These are phyloP conservation scores for Coelopa pilipes DNA, from an alignment of 2,888 invertebrate genomes.

Conservation along the genomic window DNA sequence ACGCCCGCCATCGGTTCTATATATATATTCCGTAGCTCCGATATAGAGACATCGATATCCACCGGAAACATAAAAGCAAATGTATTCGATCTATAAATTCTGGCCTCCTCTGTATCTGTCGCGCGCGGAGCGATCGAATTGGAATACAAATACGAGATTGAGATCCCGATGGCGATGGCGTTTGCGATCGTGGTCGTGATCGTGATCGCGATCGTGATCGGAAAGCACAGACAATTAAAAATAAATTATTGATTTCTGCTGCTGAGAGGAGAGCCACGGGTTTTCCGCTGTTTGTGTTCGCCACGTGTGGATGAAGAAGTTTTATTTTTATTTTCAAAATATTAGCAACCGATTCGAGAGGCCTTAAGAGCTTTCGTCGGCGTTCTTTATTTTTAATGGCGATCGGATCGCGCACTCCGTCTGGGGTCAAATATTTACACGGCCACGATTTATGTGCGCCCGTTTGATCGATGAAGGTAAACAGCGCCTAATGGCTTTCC, in stretches of 20 bases:
- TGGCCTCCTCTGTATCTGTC: background rate
- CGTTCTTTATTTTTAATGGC: no score
- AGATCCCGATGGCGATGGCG: background rate
- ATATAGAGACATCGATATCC: background rate
- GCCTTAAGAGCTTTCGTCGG: slow-evolving; percentile 4
- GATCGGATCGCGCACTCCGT: no score
- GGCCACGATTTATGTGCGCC: no score
- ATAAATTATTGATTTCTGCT: slow-evolving; percentile 28
- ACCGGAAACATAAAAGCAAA: slow-evolving; percentile 31
- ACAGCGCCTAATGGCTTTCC: no score
- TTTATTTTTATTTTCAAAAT: slow-evolving; percentile 20
- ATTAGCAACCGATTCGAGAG: slow-evolving; percentile 9
- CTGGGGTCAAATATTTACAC: no score
- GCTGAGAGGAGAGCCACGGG: background rate
- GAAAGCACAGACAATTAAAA: slow-evolving; percentile 26
- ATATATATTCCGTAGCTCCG: background rate
- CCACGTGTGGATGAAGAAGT: background rate
- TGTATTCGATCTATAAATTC: slow-evolving; percentile 17
- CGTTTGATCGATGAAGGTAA: no score
- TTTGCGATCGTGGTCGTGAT: background rate
- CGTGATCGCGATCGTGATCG: background rate
- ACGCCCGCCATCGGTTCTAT: background rate
- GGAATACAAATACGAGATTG: background rate
- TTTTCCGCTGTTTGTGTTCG: slow-evolving; percentile 1
- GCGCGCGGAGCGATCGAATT: background rate